These are phyloP conservation scores for Caenorhabditis virilis DNA, from an alignment of 2,888 invertebrate genomes.

Conservation along the genomic window DNA sequence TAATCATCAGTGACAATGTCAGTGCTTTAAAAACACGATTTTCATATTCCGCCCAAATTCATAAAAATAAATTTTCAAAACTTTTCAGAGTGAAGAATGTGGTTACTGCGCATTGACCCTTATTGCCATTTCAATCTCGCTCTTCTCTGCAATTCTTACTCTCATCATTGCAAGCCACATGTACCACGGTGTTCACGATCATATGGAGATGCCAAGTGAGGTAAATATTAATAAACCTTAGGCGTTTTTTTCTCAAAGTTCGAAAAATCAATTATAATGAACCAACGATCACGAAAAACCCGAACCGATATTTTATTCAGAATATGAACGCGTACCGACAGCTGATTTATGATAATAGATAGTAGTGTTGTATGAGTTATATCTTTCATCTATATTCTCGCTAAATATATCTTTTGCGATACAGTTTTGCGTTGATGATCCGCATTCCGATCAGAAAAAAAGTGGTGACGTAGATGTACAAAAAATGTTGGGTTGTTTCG, in stretches of 20 bases:
- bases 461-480: no score
- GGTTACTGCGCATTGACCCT: conserved; percentile 33
- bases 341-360: conserved; percentile 3
- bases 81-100: conserved; percentile 11
- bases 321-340: neutral
- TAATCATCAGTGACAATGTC: no score
- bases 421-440: neutral
- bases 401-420: neutral
- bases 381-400: neutral
- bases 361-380: neutral
- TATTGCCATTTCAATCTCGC: conserved; percentile 31
- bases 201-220: conserved; percentile 16
- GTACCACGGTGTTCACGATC: conserved; percentile 40
- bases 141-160: conserved; percentile 34
- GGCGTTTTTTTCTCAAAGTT: no score
- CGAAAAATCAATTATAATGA: neutral
- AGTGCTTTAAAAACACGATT: no score
- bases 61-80: neutral
- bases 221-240: conserved; percentile 7
- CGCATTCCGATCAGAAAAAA: conserved; percentile 4
- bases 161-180: conserved; percentile 38
- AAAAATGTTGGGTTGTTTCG: no score
- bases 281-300: neutral
- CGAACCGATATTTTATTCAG: neutral
- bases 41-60: no score